A percentile compares a stretch with the other conserved stretches of the same genome.
Evolutionary conservation across 2,113 vertebrate species (phyloP).

Genomic region (Ammodytes marinus): DNA sequence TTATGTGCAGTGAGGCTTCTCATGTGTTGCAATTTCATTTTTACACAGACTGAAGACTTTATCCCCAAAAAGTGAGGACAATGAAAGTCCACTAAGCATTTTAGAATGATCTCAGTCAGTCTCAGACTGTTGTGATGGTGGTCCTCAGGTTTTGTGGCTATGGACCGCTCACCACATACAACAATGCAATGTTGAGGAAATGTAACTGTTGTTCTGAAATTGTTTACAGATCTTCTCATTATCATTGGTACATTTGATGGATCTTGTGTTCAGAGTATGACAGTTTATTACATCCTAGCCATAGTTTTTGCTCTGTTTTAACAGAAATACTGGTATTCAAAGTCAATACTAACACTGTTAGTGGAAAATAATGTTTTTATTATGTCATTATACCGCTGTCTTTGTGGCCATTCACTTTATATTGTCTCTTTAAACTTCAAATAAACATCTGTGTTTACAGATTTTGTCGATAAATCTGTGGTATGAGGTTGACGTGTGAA

Average conservation of each 20-base stretch:
- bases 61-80: too few species aligned
- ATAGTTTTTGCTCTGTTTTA: background rate
- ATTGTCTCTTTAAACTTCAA: background rate
- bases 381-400: background rate
- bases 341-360: background rate
- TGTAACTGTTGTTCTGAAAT: background rate
- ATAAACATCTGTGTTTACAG: background rate
- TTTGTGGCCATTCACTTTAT: background rate
- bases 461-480: background rate
- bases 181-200: background rate
- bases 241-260: background rate
- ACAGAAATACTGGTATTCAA: background rate
- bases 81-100: background rate
- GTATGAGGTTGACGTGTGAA: conserved; percentile 11
- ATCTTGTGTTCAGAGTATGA: background rate
- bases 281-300: background rate
- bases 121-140: background rate
- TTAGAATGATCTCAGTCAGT: background rate
- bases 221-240: background rate
- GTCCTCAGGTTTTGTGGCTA: background rate
- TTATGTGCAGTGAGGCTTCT: background rate
- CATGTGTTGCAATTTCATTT: background rate
- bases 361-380: too few species aligned
- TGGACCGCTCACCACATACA: background rate
- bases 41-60: background rate